Evolutionary conservation across 2,113 vertebrate species (phyloP), one percentile per base, ranked within the genome.

Genomic region (Epinephelus fuscoguttatus): DNA sequence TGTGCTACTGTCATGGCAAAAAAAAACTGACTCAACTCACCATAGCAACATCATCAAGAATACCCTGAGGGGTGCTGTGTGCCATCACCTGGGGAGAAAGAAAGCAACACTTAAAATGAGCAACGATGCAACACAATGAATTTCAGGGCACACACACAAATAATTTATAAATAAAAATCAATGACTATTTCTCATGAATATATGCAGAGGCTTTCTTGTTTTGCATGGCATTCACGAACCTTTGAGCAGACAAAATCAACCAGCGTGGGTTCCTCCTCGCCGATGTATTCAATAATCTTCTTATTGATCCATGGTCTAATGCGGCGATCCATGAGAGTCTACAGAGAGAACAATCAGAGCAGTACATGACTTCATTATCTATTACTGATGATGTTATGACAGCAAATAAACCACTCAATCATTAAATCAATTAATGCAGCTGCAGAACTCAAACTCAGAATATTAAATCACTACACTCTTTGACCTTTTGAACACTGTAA

Each of bases 261-360:
- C 92, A 99, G 92, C 0, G 98, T 99, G 69, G 98, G 96, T 94
- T 99, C 98, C 92, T 99, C 98, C 95, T 99, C 98, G 49, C 98
- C 98, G 64, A 99, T 99, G 93, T 99, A 99, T 92, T 99, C 98
- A 91, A 99, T 99, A 72, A 99, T 99, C 95, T 99, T 99, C 95
- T 99, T 99, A 91, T 99, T 99, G 89, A 99, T 99, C 98, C 98
- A 99, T 0, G 98, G 98, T 93, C 96, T 96, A 89, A 99, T 99
- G 88, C 98, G 96, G n/a, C 98, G 96, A 88, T 99, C 98, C 98
- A 99, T 99, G 88, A 99, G 84, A 25, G 96, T 97, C 98, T 99
- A 66, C 13, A 75, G 37, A 30, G 19, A 21, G 33, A 49, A 80
- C 9, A 55, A 60, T 17, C 17, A 85, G 1, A 71, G 79, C 12